Base-by-base conservation (phyloP, 2,888 invertebrate genomes). In the Augochlorella aurata region DNA sequence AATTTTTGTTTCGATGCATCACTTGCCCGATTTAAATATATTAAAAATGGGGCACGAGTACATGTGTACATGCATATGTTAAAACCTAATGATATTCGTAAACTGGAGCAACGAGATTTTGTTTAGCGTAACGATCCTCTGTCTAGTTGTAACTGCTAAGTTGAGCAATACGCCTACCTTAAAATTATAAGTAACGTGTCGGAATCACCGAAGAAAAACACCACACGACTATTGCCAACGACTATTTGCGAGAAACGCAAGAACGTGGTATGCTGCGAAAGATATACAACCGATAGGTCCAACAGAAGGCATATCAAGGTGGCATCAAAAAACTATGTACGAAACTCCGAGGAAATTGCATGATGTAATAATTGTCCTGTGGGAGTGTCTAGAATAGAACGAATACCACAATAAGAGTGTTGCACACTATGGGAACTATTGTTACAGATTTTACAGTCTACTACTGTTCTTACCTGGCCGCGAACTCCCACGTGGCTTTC, bases 391-490 rank as follows among this genome's bases (percentile, higher is more conserved):
- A 85, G 89, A 89, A 88, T 88, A 84, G 88, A 88, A 84, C 81
- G 85, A 82, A 86, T 88, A 87, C 88, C 88, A 92, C 92, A 93
- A 93, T 93, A 89, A 89, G 77, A 79, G 79, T 90, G 89, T 92
- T 93, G 92, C 93, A 92, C 90, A 91, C 91, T 91, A 92, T 93
- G 93, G 92, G 93, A 93, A 92, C 92, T 91, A 93, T 93, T 93
- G 93, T 93, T 93, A 93, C 93, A 93, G 91, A 93, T 93, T 93
- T 93, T 93, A 93, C 92, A 93, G 92, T 91, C 91, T 91, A 89
- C 91, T 89, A 89, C 91, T 90, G 91, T 92, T 91, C 87, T 89
- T 88, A 79, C 84, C 81, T 79, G 86, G 77, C 81, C 84, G 89
- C 87, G 88, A 86, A 91, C 91, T 93, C 93, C 92, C 93, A 93